A percentile compares a stretch with the other conserved stretches of the same genome.
Evolutionary conservation across 1,140 invertebrate species (phyloP).

Genomic region (Magallana ariakensis): DNA sequence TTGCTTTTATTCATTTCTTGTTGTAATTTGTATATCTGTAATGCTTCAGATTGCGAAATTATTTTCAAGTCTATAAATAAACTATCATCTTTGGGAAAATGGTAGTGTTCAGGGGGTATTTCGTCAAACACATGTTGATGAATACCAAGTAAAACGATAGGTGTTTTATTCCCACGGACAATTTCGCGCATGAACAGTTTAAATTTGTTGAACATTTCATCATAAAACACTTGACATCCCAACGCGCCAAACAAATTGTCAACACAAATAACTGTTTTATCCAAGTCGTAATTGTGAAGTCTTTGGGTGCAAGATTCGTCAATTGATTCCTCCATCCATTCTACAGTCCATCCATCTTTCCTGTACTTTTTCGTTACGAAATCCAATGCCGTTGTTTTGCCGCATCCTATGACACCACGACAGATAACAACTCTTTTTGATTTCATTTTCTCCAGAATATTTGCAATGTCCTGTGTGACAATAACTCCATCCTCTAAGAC

Average conservation of each 20-base stretch:
- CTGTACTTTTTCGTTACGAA: not conserved
- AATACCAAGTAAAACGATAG: not conserved
- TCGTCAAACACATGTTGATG: not conserved
- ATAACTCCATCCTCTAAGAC: not conserved
- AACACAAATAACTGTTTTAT: not conserved
- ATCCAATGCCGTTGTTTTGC: not conserved
- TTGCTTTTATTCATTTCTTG: not conserved
- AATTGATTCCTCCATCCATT: not conserved
- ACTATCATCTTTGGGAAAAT: not conserved
- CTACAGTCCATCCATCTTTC: not conserved
- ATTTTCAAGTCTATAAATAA: not conserved
- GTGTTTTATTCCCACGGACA: not conserved
- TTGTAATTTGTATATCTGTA: not conserved
- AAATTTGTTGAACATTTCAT: not conserved
- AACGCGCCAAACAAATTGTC: not conserved
- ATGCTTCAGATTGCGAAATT: not conserved
- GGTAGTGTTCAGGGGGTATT: not conserved
- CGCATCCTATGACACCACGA: not conserved
- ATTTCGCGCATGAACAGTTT: not conserved
- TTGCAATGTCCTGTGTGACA: not conserved
- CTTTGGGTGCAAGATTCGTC: not conserved
- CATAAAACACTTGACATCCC: not conserved
- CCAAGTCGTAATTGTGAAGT: rapidly evolving
- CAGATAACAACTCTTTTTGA: not conserved
- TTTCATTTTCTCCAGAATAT: not conserved